phyloP scores from a whole-genome alignment of 2,113 vertebrate species.

The Vulpes lagopus region DNA sequence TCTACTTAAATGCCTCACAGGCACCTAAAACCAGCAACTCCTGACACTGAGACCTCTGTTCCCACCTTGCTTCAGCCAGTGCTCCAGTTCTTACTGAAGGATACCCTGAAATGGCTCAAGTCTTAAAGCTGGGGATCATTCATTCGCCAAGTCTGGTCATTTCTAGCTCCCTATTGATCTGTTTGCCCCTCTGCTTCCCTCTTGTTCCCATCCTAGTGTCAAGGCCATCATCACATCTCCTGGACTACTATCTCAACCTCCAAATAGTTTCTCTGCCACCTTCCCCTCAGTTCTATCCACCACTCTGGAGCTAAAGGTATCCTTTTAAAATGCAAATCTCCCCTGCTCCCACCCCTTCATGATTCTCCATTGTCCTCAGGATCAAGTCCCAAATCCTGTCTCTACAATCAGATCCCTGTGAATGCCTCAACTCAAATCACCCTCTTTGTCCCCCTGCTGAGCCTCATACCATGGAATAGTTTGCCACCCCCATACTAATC shows the following conservation, averaged over 20 bases:
- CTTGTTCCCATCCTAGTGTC: background rate
- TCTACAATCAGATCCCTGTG: background rate
- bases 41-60: background rate
- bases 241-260: background rate
- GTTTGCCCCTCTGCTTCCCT: background rate
- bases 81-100: background rate
- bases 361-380: background rate
- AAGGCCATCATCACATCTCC: background rate
- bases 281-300: background rate
- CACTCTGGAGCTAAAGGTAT: background rate
- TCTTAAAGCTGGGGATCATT: background rate
- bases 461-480: background rate
- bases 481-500: background rate
- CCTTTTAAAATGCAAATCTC: constrained; percentile 1
- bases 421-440: background rate
- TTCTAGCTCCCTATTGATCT: background rate
- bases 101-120: background rate
- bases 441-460: background rate
- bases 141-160: background rate
- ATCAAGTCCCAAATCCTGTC: constrained; percentile 13
- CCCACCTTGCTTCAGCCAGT: background rate
- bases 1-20: accelerated
- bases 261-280: background rate
- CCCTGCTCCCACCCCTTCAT: background rate
- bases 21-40: background rate